A percentile compares a stretch with the other conserved stretches of the same genome.
phyloP scores from a whole-genome alignment of 2,888 invertebrate species.

The Scaptomyza caliginosa region DNA sequence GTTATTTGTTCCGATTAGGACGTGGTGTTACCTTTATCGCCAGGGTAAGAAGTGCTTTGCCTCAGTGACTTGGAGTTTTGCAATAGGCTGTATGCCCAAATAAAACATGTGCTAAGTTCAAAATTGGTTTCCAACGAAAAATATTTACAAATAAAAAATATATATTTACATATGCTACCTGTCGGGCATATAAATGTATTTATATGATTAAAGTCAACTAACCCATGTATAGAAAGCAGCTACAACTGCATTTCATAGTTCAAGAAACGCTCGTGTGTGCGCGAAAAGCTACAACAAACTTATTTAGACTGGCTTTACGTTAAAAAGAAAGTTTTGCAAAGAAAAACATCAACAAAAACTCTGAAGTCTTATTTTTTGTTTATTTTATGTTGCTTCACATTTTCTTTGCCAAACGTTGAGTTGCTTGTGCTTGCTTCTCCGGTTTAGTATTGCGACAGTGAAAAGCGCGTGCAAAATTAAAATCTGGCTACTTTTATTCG shows the following conservation, averaged over 20 bases:
- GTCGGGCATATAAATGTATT: slow-evolving; percentile 1
- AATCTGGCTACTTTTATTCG: slow-evolving; percentile 22
- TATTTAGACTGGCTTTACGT: slow-evolving; percentile 58
- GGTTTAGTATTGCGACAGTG: slow-evolving; percentile 27
- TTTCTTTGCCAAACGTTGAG: slow-evolving; percentile 54
- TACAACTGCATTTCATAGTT: slow-evolving; percentile 70
- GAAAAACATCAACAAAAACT: slow-evolving; percentile 62
- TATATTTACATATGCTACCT: background rate
- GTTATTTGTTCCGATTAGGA: slow-evolving; percentile 68
- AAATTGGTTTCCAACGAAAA: slow-evolving; percentile 7
- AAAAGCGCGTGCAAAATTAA: slow-evolving; percentile 43
- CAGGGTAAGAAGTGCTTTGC: slow-evolving; percentile 63
- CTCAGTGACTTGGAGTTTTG: slow-evolving; percentile 10
- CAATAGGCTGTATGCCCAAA: slow-evolving; percentile 3
- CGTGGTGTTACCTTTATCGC: slow-evolving; percentile 70
- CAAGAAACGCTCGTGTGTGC: slow-evolving; percentile 58
- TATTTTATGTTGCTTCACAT: slow-evolving; percentile 61
- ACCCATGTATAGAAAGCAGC: slow-evolving; percentile 65
- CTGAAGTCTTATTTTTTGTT: slow-evolving; percentile 47
- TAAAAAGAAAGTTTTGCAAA: slow-evolving; percentile 74
- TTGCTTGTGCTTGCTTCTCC: slow-evolving; percentile 34
- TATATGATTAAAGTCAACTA: slow-evolving; percentile 38
- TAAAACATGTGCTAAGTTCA: slow-evolving; percentile 3
- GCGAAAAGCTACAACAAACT: slow-evolving; percentile 54
- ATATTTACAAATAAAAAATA: background rate